Percentiles rank a stretch among this genome's conserved stretches.
Evolutionary conservation across 2,113 vertebrate genomes (phyloP).

Genomic region (Gobius niger): DNA sequence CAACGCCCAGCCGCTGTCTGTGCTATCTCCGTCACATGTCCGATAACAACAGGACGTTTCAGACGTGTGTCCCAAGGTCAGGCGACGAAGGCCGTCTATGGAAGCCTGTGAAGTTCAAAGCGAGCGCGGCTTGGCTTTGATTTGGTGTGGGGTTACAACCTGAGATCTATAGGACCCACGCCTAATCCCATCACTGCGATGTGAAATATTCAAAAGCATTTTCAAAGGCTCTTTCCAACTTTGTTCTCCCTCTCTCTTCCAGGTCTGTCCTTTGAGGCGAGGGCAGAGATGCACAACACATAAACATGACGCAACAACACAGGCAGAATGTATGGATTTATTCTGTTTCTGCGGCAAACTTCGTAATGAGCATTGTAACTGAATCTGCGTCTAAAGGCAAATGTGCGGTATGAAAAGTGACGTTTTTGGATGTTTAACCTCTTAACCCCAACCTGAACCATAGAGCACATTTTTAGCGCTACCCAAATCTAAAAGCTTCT

Average conservation of each 20-base stretch:
- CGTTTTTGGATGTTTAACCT: no score
- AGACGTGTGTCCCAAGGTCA: slow-evolving; percentile 44
- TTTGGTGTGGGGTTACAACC: slow-evolving; percentile 6
- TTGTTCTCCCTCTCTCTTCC: background rate
- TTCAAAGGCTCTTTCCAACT: slow-evolving; percentile 3
- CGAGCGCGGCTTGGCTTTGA: slow-evolving; percentile 46
- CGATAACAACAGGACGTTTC: slow-evolving; percentile 47
- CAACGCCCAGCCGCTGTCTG: slow-evolving; percentile 25
- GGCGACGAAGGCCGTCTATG: background rate
- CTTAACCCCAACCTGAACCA: no score
- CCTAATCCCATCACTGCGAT: slow-evolving; percentile 3
- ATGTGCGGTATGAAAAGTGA: no score
- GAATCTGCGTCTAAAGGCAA: no score
- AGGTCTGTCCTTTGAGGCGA: background rate
- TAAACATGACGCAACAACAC: background rate
- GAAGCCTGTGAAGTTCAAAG: slow-evolving; percentile 51
- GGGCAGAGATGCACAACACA: background rate
- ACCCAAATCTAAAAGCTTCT: no score
- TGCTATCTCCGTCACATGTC: slow-evolving; percentile 49
- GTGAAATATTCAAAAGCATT: slow-evolving; percentile 3
- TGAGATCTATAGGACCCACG: background rate
- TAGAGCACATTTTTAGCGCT: no score
- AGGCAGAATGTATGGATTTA: background rate
- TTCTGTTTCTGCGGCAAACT: background rate
- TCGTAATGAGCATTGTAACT: no score